A percentile compares a stretch with the other conserved stretches of the same genome.
These are phyloP conservation scores for Protosalanx chinensis DNA, from an alignment of 2,797 vertebrate genomes.

Conservation along the genomic window DNA sequence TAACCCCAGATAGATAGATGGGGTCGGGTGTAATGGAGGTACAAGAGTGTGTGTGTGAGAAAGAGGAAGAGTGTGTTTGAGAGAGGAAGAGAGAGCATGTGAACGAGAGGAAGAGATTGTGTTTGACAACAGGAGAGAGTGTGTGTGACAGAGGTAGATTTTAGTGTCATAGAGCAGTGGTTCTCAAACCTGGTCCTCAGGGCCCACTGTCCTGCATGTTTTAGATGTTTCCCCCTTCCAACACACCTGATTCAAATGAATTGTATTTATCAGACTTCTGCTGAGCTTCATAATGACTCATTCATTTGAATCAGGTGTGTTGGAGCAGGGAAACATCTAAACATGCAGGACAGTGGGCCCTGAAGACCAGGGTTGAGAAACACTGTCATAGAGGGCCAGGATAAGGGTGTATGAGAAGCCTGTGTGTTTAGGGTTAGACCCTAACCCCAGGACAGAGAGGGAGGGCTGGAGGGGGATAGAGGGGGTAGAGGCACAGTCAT, in stretches of 20 bases:
- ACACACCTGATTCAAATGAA: no score
- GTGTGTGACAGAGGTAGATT: conserved; percentile 11
- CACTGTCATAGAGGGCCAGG: not conserved
- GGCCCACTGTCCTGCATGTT: no score
- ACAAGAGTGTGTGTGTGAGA: not conserved
- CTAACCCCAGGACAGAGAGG: no score
- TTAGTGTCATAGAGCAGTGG: no score
- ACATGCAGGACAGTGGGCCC: no score
- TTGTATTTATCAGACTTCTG: no score
- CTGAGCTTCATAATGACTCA: no score
- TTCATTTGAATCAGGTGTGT: no score
- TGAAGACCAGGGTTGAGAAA: not conserved
- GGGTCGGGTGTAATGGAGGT: conserved; percentile 36
- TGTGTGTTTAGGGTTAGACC: not conserved
- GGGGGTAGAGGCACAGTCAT: conserved; percentile 57
- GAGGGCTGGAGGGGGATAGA: not conserved
- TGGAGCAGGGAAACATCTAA: no score
- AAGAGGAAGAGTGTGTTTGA: not conserved
- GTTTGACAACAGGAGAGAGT: conserved; percentile 4
- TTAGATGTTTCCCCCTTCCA: no score
- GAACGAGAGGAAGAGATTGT: conserved; percentile 4
- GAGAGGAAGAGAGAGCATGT: not conserved
- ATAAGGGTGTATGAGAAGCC: not conserved
- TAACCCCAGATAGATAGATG: conserved; percentile 21
- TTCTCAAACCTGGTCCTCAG: no score